phyloP scores from a whole-genome alignment of 2,888 invertebrate genomes.

The Rotaria sp. region DNA sequence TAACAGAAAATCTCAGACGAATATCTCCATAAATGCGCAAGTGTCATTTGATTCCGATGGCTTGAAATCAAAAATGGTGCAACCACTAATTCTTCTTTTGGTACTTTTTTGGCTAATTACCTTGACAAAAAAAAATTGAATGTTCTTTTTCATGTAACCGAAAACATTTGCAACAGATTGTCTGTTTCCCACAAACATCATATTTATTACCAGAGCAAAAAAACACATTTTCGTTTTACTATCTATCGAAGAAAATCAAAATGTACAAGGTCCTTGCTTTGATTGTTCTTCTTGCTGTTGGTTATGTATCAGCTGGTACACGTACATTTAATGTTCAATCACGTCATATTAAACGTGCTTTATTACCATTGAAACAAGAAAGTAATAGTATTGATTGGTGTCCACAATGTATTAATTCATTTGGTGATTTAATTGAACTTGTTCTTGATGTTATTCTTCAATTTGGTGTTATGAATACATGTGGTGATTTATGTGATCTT shows the following conservation, averaged over 20 bases:
- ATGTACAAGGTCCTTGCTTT: background rate
- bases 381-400: background rate
- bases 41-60: too few species aligned
- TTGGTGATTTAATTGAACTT: slow-evolving; percentile 45
- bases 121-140: too few species aligned
- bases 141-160: background rate
- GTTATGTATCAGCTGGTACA: background rate
- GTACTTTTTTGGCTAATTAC: too few species aligned
- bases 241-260: too few species aligned
- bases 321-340: background rate
- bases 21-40: too few species aligned
- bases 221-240: too few species aligned
- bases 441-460: slow-evolving; percentile 48
- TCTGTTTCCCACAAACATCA: background rate
- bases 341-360: background rate
- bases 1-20: too few species aligned
- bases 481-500: slow-evolving; percentile 44
- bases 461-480: slow-evolving; percentile 46
- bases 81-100: too few species aligned
- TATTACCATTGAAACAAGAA: background rate
- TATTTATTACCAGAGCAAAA: background rate
- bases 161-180: background rate
- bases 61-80: too few species aligned
- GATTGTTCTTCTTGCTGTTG: background rate
- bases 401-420: background rate